Percentiles rank a stretch among this genome's conserved stretches.
These are phyloP conservation scores for Bibio marci DNA, from an alignment of 2,888 invertebrate species.

Conservation along the genomic window DNA sequence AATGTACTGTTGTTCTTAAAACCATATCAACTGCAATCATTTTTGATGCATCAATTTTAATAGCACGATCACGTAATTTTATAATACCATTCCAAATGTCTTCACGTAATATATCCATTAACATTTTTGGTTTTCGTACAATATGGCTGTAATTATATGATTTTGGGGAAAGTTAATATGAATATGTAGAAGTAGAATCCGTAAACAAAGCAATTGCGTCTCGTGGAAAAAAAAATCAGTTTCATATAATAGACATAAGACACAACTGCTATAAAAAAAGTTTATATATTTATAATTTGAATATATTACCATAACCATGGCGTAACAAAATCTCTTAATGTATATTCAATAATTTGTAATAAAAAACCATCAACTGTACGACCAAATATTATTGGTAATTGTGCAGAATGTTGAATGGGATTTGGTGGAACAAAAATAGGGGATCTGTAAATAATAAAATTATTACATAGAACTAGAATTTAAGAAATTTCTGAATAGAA, in stretches of 20 bases:
- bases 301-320: slow-evolving; percentile 42
- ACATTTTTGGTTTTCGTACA: slow-evolving; percentile 46
- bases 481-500: no score
- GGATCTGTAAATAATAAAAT: slow-evolving; percentile 21
- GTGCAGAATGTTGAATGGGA: slow-evolving; percentile 30
- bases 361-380: slow-evolving; percentile 69
- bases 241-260: neutral
- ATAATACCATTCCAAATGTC: slow-evolving; percentile 70
- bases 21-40: slow-evolving; percentile 70
- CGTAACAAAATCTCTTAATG: slow-evolving; percentile 61
- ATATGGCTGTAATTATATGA: slow-evolving; percentile 33
- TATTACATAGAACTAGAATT: neutral
- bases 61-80: slow-evolving; percentile 53
- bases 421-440: slow-evolving; percentile 28
- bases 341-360: slow-evolving; percentile 64
- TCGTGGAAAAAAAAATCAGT: slow-evolving; percentile 23
- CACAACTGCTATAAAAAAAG: neutral
- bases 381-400: slow-evolving; percentile 64
- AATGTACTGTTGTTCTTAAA: slow-evolving; percentile 63
- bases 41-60: slow-evolving; percentile 63
- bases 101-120: slow-evolving; percentile 50
- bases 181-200: no score
- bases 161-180: no score
- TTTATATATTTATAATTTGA: neutral
- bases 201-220: no score